These are phyloP conservation scores for Mobula birostris DNA, from an alignment of 2,113 vertebrate species.

Conservation along the genomic window DNA sequence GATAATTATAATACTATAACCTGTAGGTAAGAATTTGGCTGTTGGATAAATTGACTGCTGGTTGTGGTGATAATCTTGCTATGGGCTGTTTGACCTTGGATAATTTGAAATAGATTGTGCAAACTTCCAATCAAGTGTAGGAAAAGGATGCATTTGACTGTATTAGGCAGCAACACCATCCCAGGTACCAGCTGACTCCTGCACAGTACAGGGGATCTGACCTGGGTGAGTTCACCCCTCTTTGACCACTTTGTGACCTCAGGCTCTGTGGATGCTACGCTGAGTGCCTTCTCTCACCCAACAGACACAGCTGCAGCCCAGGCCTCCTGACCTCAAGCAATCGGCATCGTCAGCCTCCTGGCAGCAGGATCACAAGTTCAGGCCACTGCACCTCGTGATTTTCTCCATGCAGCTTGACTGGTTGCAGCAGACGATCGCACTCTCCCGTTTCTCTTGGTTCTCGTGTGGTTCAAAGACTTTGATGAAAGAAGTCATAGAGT, in stretches of 20 bases:
- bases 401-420: not conserved
- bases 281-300: slow-evolving; percentile 52
- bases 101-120: too few species aligned
- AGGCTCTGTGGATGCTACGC: slow-evolving; percentile 52
- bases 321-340: slow-evolving; percentile 52
- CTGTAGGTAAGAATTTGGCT: too few species aligned
- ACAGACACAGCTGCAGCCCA: slow-evolving; percentile 51
- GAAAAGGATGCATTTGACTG: slow-evolving; percentile 61
- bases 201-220: slow-evolving; percentile 66
- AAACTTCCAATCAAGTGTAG: not conserved
- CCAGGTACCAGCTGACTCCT: slow-evolving; percentile 64
- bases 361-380: slow-evolving; percentile 44
- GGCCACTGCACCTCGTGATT: slow-evolving; percentile 43
- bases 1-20: too few species aligned
- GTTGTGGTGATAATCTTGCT: too few species aligned
- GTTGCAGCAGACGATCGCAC: too few species aligned
- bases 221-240: slow-evolving; percentile 40
- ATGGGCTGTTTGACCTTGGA: too few species aligned
- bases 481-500: too few species aligned
- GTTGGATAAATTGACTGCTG: too few species aligned
- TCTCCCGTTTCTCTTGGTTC: too few species aligned
- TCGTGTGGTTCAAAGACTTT: too few species aligned
- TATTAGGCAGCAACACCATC: slow-evolving; percentile 60
- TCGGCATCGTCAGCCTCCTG: slow-evolving; percentile 51
- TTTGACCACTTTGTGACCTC: slow-evolving; percentile 44